Conservation (phyloP, 2,797 vertebrate genomes). For the Forpus xanthops region DNA sequence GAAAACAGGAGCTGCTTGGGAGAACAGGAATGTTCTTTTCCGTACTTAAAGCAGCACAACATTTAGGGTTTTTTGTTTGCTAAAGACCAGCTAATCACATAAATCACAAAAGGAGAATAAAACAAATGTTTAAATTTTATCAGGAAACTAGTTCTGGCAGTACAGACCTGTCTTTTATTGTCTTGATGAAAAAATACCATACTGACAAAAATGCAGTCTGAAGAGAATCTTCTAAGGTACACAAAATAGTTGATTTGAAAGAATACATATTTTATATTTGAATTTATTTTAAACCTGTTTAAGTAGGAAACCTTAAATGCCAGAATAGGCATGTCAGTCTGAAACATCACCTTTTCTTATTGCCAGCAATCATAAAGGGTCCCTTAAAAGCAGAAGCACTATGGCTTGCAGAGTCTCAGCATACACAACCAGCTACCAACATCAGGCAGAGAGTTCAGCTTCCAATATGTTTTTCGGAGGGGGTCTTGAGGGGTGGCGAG, state of each 20-base stretch:
- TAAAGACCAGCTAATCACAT: not conserved
- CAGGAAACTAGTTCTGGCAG: not conserved
- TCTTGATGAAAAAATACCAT: not conserved
- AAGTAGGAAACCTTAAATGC: not conserved
- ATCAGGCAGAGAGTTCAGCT: not conserved
- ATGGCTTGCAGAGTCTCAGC: not conserved
- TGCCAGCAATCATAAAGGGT: not conserved
- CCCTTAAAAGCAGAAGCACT: not conserved
- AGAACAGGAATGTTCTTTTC: not conserved
- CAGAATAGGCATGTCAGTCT: not conserved
- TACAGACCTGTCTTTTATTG: not conserved
- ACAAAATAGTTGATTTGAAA: not conserved
- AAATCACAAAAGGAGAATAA: not conserved
- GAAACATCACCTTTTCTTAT: not conserved
- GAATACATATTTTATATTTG: not conserved
- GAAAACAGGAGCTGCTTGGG: not conserved
- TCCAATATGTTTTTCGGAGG: accelerated
- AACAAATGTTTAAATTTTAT: not conserved
- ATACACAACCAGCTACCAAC: not conserved
- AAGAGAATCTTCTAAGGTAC: not conserved
- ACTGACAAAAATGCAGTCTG: not conserved
- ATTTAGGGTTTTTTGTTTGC: not conserved
- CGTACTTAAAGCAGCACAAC: not conserved
- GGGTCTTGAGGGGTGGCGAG: not conserved
- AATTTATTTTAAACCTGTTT: not conserved